A percentile compares a stretch with the other conserved stretches of the same genome.
Evolutionary conservation across 2,888 invertebrate species (phyloP).

Genomic region (Hydroisotoma schaefferi): DNA sequence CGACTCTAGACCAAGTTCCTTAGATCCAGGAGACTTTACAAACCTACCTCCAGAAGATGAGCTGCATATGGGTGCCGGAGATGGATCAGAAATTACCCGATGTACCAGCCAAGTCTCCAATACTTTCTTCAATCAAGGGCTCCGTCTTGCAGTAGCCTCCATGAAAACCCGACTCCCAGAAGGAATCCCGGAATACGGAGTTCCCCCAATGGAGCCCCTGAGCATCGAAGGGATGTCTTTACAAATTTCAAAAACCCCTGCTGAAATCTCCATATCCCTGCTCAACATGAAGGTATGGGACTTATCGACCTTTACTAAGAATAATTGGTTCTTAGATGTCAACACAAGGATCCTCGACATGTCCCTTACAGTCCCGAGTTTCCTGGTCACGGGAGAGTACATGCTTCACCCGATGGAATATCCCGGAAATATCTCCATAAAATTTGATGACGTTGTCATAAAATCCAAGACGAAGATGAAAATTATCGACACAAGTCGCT

Average conservation of each 20-base stretch:
- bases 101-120: slow-evolving; percentile 32
- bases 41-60: background rate
- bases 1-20: no score
- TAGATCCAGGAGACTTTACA: background rate
- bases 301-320: slow-evolving; percentile 27
- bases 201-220: slow-evolving; percentile 35
- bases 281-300: slow-evolving; percentile 25
- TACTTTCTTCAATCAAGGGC: slow-evolving; percentile 24
- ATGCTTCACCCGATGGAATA: slow-evolving; percentile 23
- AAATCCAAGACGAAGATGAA: slow-evolving; percentile 33
- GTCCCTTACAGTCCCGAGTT: slow-evolving; percentile 26
- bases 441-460: slow-evolving; percentile 28
- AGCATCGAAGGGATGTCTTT: slow-evolving; percentile 20
- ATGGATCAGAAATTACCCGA: slow-evolving; percentile 26
- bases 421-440: slow-evolving; percentile 27
- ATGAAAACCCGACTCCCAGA: slow-evolving; percentile 30
- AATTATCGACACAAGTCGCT: slow-evolving; percentile 30
- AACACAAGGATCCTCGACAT: slow-evolving; percentile 35
- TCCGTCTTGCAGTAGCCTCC: slow-evolving; percentile 27
- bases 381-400: slow-evolving; percentile 30
- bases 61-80: slow-evolving; percentile 19
- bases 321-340: slow-evolving; percentile 34
- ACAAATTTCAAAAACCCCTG: slow-evolving; percentile 21
- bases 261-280: slow-evolving; percentile 22
- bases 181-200: slow-evolving; percentile 33